Percentiles rank a stretch among this genome's conserved stretches.
These are phyloP conservation scores for Acanthochromis polyacanthus DNA, from an alignment of 2,113 vertebrate species.

Conservation along the genomic window DNA sequence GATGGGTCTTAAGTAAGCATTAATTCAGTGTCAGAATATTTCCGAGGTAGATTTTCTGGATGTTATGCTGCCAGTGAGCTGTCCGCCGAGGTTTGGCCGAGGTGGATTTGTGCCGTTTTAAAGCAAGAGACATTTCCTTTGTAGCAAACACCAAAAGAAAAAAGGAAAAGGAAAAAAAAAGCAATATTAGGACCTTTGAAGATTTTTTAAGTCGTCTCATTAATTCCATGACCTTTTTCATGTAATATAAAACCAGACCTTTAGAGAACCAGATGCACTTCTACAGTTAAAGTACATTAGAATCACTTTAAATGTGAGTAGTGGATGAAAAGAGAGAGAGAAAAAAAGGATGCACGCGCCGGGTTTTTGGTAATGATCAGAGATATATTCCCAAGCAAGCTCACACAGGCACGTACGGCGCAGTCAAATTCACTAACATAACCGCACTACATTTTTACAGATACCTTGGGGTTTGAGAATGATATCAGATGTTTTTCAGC, in stretches of 20 bases:
- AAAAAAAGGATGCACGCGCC: not conserved
- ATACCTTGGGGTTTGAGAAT: conserved; percentile 28
- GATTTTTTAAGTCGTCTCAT: conserved; percentile 32
- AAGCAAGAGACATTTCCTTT: conserved; percentile 20
- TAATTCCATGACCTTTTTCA: conserved; percentile 55
- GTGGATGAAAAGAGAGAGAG: conserved; percentile 11
- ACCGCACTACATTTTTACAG: conserved; percentile 23
- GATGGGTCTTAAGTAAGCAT: conserved; percentile 61
- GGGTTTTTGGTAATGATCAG: conserved; percentile 34
- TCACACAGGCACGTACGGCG: not conserved
- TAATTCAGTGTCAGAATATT: conserved; percentile 51
- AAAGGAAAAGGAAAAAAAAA: conserved; percentile 14
- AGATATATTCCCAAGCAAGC: conserved; percentile 11
- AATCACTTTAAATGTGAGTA: conserved; percentile 28
- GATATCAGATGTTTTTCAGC: conserved; percentile 3
- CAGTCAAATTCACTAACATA: conserved; percentile 11
- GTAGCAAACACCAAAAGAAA: not conserved
- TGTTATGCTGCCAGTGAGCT: not conserved
- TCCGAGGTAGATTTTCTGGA: conserved; percentile 29
- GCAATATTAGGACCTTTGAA: conserved; percentile 41
- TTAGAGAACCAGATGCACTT: conserved; percentile 7
- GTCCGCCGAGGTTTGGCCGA: conserved; percentile 8
- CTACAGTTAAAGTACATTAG: conserved; percentile 21
- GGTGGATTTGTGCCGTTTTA: conserved; percentile 33
- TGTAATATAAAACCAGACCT: conserved; percentile 38